Evolutionary conservation across 2,113 vertebrate species (phyloP).

Genomic region (Lanius ludovicianus): DNA sequence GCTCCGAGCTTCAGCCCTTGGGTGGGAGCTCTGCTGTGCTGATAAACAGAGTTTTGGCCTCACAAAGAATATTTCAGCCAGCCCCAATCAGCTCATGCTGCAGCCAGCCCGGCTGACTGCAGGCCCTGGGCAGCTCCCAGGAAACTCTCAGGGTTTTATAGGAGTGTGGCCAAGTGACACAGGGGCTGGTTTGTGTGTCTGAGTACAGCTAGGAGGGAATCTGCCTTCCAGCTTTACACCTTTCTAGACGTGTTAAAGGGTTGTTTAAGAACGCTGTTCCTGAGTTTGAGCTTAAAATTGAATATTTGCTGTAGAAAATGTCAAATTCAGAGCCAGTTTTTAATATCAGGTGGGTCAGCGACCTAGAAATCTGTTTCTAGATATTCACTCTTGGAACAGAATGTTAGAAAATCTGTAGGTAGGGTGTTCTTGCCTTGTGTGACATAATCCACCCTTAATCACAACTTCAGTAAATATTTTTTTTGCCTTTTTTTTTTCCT

Average conservation of each 20-base stretch:
- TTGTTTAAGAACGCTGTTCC: not conserved
- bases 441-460: not conserved
- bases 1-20: not conserved
- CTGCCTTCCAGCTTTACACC: not conserved
- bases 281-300: not conserved
- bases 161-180: not conserved
- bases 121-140: not conserved
- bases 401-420: not conserved
- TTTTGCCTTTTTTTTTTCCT: rapidly evolving
- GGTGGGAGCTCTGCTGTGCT: not conserved
- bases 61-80: not conserved
- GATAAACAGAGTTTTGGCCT: not conserved
- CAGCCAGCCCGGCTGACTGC: not conserved
- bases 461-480: not conserved
- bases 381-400: not conserved
- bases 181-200: not conserved
- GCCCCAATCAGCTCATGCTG: not conserved
- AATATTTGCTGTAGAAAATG: not conserved
- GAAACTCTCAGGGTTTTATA: not conserved
- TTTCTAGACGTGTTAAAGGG: not conserved
- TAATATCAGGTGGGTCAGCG: not conserved
- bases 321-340: not conserved
- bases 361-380: not conserved
- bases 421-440: not conserved
- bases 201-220: not conserved